A percentile compares a stretch with the other conserved stretches of the same genome.
Conservation (phyloP, 2,797 vertebrate species). For the Falco peregrinus region DNA sequence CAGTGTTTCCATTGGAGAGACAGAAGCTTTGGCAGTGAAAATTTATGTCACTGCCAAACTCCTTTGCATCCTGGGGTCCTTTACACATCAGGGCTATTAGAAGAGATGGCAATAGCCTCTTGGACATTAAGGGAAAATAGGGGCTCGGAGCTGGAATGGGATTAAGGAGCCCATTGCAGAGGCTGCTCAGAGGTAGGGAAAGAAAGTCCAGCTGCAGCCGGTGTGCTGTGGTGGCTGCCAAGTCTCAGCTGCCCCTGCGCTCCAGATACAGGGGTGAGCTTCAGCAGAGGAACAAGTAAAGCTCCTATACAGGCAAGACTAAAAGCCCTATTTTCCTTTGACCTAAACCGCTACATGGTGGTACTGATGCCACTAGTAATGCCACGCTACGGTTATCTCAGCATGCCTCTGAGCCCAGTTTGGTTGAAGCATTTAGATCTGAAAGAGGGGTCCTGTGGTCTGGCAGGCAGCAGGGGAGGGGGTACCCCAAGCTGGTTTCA, state of each 20-base stretch:
- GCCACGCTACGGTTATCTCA: background rate
- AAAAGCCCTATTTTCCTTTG: background rate
- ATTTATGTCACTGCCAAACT: background rate
- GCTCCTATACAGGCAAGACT: background rate
- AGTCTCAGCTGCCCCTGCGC: background rate
- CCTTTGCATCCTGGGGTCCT: background rate
- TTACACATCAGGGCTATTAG: background rate
- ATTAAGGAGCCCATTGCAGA: background rate
- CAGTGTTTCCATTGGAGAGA: background rate
- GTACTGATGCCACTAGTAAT: background rate
- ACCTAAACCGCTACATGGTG: background rate
- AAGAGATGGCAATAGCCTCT: background rate
- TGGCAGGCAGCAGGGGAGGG: background rate
- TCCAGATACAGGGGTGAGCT: background rate
- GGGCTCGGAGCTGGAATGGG: background rate
- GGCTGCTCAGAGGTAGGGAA: background rate
- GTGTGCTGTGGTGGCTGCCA: fast-evolving
- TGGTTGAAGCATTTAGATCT: background rate
- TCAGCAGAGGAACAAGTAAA: background rate
- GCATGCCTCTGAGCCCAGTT: background rate
- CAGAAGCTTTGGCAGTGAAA: background rate
- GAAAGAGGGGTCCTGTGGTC: background rate
- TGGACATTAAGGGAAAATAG: background rate
- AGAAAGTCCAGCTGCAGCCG: background rate
- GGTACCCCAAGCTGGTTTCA: background rate